Evolutionary conservation across 2,113 vertebrate species (phyloP).

Genomic region (Microcebus murinus): DNA sequence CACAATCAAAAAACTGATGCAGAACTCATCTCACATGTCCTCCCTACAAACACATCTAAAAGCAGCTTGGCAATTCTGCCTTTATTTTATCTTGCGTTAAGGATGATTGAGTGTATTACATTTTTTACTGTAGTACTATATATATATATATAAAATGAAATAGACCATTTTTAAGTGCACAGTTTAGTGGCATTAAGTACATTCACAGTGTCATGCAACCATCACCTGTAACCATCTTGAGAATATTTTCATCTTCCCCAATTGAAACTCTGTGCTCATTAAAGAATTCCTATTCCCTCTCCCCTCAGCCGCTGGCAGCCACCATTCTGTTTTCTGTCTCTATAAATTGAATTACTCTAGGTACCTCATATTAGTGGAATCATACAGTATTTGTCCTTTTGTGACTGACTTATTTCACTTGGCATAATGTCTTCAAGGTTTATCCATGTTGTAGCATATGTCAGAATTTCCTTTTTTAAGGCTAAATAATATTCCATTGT

Average conservation of each 20-base stretch:
- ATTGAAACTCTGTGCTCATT: neutral
- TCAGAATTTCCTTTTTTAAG: neutral
- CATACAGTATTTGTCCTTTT: neutral
- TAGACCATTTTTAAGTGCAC: neutral
- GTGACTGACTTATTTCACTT: neutral
- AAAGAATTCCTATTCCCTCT: neutral
- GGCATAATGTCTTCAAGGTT: neutral
- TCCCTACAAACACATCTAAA: neutral
- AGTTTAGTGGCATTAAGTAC: neutral
- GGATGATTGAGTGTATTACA: neutral
- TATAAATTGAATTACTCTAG: neutral
- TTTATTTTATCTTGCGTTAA: neutral
- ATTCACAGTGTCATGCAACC: neutral
- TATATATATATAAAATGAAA: neutral
- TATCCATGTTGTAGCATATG: neutral
- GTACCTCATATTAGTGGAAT: neutral
- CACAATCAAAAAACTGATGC: neutral
- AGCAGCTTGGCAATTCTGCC: neutral
- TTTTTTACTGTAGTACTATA: neutral
- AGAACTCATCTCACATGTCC: neutral
- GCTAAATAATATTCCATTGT: neutral
- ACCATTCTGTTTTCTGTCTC: neutral
- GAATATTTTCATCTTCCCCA: neutral
- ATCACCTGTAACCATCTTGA: neutral
- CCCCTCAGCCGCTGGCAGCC: neutral